Evolutionary conservation across 2,797 vertebrate species (phyloP), one percentile per base, ranked within the genome.

Genomic region (Varecia variegata): DNA sequence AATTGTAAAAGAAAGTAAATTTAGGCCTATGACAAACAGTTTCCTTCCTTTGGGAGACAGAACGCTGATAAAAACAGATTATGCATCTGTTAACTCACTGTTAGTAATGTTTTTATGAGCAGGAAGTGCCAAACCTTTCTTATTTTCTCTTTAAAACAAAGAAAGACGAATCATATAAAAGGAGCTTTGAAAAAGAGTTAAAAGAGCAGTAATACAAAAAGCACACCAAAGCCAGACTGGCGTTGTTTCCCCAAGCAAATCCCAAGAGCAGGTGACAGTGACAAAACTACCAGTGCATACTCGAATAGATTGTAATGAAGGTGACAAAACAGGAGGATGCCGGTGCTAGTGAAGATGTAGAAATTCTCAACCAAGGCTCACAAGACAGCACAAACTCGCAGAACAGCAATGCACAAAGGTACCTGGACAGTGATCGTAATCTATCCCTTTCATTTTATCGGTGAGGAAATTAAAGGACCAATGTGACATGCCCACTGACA

Each of bases 101-200:
- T 85, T 79, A 97, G 97, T 52, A 67, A 88, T 97, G 96, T 97
- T 98, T 97, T 92, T 91, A 96, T 10, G 58, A 88, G 87, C 97
- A 98, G 98, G 98, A 98, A 98, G 84, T 77, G 13, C 89, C 97
- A 96, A 97, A 97, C 97, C 98, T 98, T 99, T 98, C 98, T 98
- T 98, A 97, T 97, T 98, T 97, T 97, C 93, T 96, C 40, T 71
- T 88, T 95, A 92, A 85, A 94, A 76, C 40, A 95, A 98, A 97
- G 96, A 93, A 86, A 96, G 96, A 13, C 9, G 27, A 62, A 93
- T 71, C 56, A 80, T 27, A 27, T 74, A 50, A 88, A 88, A 88
- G 35, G 67, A 73, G 38, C 38, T 97, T 92, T 84, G 73, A 90
- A 68, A 77, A 77, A 52, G 58, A 82, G 45, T 67, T 74, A 70